Conservation (phyloP, 2,888 invertebrate species). For the Trypoxylon attenuatum region DNA sequence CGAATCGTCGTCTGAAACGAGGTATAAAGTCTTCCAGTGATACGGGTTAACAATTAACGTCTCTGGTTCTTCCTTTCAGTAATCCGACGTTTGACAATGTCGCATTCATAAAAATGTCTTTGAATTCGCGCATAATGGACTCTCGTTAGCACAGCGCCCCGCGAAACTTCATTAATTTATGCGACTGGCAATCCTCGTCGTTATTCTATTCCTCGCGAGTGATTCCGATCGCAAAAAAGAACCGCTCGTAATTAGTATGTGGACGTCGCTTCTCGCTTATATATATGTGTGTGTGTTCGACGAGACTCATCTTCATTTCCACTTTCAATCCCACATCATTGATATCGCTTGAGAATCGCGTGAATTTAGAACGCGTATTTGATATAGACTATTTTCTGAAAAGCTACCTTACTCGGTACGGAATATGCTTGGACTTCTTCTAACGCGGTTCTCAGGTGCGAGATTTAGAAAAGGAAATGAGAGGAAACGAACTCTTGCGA, state of each 20-base stretch:
- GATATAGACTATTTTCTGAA: too few relatives aligned
- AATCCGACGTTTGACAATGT: background rate
- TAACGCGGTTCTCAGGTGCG: too few relatives aligned
- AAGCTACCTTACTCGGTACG: too few relatives aligned
- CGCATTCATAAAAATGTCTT: conserved; percentile 19
- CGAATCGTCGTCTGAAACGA: too few relatives aligned
- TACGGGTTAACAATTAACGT: background rate
- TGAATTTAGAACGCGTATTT: too few relatives aligned
- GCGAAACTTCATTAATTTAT: conserved; percentile 24
- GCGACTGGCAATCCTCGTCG: conserved; percentile 2
- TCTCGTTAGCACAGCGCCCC: conserved; percentile 19
- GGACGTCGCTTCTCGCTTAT: background rate
- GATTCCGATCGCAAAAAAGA: conserved; percentile 5
- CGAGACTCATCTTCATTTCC: too few relatives aligned
- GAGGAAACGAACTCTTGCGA: too few relatives aligned
- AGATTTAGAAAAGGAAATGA: background rate
- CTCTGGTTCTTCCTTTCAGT: background rate
- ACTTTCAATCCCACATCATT: too few relatives aligned
- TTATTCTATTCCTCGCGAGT: background rate
- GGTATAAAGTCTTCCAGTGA: background rate
- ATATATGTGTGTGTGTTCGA: too few relatives aligned
- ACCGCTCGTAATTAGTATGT: conserved; percentile 7
- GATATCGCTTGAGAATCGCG: too few relatives aligned
- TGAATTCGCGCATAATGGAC: conserved; percentile 13
- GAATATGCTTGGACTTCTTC: too few relatives aligned